Percentiles rank a stretch among this genome's conserved stretches.
phyloP scores from a whole-genome alignment of 92 coral and sea anemone species.

The Heliopora coerulea region DNA sequence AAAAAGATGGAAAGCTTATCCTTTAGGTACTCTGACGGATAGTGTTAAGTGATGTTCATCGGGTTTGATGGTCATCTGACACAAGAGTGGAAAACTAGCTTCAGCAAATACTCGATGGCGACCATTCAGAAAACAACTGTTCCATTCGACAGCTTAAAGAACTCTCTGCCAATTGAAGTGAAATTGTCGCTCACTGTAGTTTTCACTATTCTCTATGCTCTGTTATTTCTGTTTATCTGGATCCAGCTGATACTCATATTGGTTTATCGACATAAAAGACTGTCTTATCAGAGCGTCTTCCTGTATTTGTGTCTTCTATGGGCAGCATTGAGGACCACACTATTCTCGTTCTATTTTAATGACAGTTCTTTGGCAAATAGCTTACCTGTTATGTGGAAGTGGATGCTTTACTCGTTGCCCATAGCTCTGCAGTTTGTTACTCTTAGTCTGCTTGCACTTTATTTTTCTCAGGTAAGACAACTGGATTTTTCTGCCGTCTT shows the following conservation, averaged over 20 bases:
- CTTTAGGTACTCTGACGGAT: neutral
- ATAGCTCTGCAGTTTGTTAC: conserved; percentile 87
- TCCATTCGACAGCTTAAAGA: conserved; percentile 29
- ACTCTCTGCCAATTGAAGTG: conserved; percentile 62
- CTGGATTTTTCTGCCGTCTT: too few relatives aligned
- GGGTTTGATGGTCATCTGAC: neutral
- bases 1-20: neutral
- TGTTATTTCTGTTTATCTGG: conserved; percentile 68
- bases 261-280: conserved; percentile 71
- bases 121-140: too few relatives aligned
- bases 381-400: conserved; percentile 49
- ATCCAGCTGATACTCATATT: conserved; percentile 74
- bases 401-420: conserved; percentile 87
- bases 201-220: conserved; percentile 72
- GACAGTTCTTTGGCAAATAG: conserved; percentile 54
- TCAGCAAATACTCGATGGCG: neutral
- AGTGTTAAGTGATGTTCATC: neutral
- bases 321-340: conserved; percentile 90
- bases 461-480: conserved; percentile 78
- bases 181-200: conserved; percentile 63
- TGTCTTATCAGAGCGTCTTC: conserved; percentile 89
- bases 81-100: neutral
- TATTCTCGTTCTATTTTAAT: conserved; percentile 88
- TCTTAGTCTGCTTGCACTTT: conserved; percentile 66
- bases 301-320: conserved; percentile 84